phyloP scores from a whole-genome alignment of 2,797 vertebrate genomes.

The Lithobates pipiens region DNA sequence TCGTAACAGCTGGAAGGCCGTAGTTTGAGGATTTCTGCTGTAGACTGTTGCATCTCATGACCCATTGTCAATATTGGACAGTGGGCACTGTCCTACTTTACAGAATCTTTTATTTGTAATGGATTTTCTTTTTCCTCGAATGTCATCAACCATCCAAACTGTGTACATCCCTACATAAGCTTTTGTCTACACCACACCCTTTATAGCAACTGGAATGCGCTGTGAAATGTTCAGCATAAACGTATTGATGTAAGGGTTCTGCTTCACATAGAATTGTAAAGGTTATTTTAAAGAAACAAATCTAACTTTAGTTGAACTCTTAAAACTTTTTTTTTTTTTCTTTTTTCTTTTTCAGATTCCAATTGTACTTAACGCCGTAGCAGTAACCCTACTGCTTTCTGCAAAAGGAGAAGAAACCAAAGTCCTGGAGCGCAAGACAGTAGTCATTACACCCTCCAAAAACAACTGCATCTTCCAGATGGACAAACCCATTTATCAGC shows the following conservation, averaged over 20 bases:
- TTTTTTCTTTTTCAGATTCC: slow-evolving; percentile 22
- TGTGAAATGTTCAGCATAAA: background rate
- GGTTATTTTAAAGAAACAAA: too few species aligned
- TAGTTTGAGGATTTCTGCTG: too few species aligned
- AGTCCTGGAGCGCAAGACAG: background rate
- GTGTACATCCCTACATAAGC: too few species aligned
- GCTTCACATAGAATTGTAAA: background rate
- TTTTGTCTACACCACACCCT: too few species aligned
- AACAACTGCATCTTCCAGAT: slow-evolving; percentile 18
- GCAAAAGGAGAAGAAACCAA: background rate
- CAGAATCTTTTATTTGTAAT: too few species aligned
- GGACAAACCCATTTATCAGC: slow-evolving; percentile 46
- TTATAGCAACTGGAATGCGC: too few species aligned
- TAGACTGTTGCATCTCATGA: too few species aligned
- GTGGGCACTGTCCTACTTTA: too few species aligned
- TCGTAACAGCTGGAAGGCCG: too few species aligned
- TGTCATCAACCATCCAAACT: too few species aligned
- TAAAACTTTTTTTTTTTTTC: background rate
- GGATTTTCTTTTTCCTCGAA: too few species aligned
- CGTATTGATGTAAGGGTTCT: background rate
- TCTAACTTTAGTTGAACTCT: background rate
- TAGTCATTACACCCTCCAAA: slow-evolving; percentile 11
- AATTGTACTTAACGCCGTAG: background rate
- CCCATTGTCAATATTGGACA: too few species aligned
- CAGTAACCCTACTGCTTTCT: slow-evolving; percentile 8